Conservation (phyloP, 2,113 vertebrate genomes). For the Gadus chalcogrammus region DNA sequence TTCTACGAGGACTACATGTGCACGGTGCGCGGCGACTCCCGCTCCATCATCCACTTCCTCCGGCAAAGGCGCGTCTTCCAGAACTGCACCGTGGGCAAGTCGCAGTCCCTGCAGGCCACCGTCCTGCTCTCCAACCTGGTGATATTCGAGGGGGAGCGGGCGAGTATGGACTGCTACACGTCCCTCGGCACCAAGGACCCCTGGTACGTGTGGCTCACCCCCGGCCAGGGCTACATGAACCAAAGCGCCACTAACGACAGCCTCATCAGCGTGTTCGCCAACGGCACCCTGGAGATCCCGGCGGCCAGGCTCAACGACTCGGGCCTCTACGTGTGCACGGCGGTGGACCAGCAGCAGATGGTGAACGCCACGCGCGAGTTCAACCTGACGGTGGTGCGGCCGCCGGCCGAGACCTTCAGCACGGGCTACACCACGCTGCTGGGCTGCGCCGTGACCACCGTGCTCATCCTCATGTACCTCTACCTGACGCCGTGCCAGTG, state of each 20-base stretch:
- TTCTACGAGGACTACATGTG: constrained; percentile 84
- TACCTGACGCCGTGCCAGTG: constrained; percentile 89
- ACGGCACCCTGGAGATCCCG: constrained; percentile 85
- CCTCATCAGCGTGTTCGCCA: constrained; percentile 73
- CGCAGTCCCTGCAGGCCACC: constrained; percentile 28
- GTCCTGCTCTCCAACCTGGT: constrained; percentile 61
- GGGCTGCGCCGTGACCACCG: constrained; percentile 82
- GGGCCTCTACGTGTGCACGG: constrained; percentile 85
- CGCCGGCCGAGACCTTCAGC: constrained; percentile 77
- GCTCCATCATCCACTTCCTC: constrained; percentile 74
- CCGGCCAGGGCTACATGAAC: constrained; percentile 74
- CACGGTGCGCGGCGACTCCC: constrained; percentile 67
- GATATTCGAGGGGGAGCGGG: constrained; percentile 72
- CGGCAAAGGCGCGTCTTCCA: constrained; percentile 75
- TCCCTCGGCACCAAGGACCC: constrained; percentile 61
- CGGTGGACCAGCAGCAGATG: constrained; percentile 72
- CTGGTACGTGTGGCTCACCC: constrained; percentile 83
- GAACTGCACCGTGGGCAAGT: constrained; percentile 74
- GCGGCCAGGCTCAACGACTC: constrained; percentile 77
- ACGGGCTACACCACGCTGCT: constrained; percentile 91
- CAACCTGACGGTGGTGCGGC: constrained; percentile 80
- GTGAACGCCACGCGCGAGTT: constrained; percentile 84
- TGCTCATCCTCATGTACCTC: constrained; percentile 86
- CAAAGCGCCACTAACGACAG: constrained; percentile 70
- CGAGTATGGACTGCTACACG: constrained; percentile 80